Conservation (phyloP, 2,797 vertebrate genomes). For the Danio jaintianensis region DNA sequence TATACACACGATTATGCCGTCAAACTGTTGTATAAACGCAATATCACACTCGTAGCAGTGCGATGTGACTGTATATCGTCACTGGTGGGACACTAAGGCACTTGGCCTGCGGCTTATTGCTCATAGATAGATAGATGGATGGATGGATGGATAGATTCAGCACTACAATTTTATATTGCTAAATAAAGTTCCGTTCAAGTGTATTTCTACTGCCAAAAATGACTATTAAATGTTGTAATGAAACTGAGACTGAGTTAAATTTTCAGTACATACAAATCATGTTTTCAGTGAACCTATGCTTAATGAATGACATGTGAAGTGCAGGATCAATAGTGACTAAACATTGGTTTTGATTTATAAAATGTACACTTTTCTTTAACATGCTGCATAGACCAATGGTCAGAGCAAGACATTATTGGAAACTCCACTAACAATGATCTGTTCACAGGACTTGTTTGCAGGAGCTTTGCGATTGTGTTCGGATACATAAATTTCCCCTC, state of each 20-base stretch:
- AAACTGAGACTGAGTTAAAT: neutral
- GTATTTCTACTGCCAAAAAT: neutral
- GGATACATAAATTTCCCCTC: constrained; percentile 13
- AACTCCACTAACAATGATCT: neutral
- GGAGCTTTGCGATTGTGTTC: neutral
- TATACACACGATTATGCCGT: too few species aligned
- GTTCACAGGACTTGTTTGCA: neutral
- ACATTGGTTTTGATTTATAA: neutral
- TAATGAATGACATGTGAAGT: neutral
- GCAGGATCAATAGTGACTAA: neutral
- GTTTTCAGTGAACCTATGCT: neutral
- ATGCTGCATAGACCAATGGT: neutral
- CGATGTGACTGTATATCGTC: too few species aligned
- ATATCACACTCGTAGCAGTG: too few species aligned
- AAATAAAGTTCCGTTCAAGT: neutral
- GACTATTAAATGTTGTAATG: neutral
- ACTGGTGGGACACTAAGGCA: too few species aligned
- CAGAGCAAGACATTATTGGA: neutral
- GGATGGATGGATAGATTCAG: too few species aligned
- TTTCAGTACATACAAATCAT: neutral
- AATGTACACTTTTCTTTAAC: neutral
- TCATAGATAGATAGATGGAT: too few species aligned
- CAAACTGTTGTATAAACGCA: too few species aligned
- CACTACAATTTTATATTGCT: too few species aligned
- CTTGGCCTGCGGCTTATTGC: too few species aligned